Base-by-base conservation (phyloP, 2,113 vertebrate genomes). In the Muntiacus muntjak region DNA sequence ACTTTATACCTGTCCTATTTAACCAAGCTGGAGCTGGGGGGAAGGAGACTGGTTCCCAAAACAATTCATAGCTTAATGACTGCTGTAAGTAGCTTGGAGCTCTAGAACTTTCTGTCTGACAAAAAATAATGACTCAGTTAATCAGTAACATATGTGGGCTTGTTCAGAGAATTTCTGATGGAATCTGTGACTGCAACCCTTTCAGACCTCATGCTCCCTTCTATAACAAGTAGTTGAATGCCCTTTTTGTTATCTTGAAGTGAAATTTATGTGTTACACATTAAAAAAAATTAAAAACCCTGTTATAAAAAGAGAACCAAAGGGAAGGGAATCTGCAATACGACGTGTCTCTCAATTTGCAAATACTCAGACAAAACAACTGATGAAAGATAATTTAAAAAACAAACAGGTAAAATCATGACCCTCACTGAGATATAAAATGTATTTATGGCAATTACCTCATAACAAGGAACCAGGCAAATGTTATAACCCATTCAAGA, bases 51-150 rank as follows among this genome's bases (percentile, higher is more conserved):
- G 2, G 47, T 58, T 71, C 45, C 64, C 74, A 7, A 81, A 97
- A 87, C 43, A 86, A 60, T 74, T 78, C 50, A 84, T 8, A 62
- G 62, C 33, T 60, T 47, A 28, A 14, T 33, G 5, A 17, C 79
- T 95, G 30, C 25, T 96, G 15, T 92, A 76, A 84, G 79, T 54
- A 81, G 45, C n/a, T 54, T 36, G 28, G 81, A 85, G 45, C 30
- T 96, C 84, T 74, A 67, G 36, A 95, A 67, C 58, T 85, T 89
- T 95, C 83, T 86, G 60, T 88, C 67, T 95, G 83, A 82, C 83
- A 79, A 84, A 89, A 97, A 96, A 76, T 54, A 91, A 95, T 74
- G 79, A 96, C 40, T 50, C 79, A 79, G 36, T 19, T 95, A 25
- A 74, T 87, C 62, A 87, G 79, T 90, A 89, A 85, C 43, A 28